These are phyloP conservation scores for Mus musculus DNA, from an alignment of 2,113 vertebrate genomes.

Conservation along the genomic window DNA sequence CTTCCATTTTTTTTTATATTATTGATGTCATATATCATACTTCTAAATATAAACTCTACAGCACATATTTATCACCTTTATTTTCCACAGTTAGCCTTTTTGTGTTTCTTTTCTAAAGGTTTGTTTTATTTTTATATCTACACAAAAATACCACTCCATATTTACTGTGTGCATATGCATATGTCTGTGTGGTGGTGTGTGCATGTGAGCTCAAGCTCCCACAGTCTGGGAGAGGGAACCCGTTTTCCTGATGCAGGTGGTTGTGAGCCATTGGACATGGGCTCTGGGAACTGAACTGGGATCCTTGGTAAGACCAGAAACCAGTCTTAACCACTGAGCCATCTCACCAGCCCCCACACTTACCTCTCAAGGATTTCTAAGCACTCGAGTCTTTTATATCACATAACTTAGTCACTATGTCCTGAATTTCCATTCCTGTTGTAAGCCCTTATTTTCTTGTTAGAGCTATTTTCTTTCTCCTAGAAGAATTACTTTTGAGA, in stretches of 20 bases:
- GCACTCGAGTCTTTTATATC: not conserved
- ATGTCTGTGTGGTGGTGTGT: not conserved
- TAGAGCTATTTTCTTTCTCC: conserved; percentile 52
- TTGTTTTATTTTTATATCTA: not conserved
- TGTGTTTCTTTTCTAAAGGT: not conserved
- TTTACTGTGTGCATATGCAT: not conserved
- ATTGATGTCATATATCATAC: not conserved
- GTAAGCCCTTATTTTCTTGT: not conserved
- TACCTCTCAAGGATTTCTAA: conserved; percentile 17
- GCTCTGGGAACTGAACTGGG: not conserved
- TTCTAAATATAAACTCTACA: conserved; percentile 2
- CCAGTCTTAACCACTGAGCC: not conserved
- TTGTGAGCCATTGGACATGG: not conserved
- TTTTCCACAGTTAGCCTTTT: not conserved
- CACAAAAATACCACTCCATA: not conserved
- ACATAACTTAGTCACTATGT: not conserved
- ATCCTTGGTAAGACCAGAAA: not conserved
- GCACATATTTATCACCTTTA: not conserved
- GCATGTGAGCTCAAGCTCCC: too few species aligned
- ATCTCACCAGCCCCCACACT: too few species aligned
- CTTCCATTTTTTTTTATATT: not conserved
- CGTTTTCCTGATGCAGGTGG: not conserved
- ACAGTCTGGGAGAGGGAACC: not conserved
- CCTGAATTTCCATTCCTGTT: not conserved
- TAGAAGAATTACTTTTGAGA: conserved; percentile 38